Evolutionary conservation across 1,140 invertebrate genomes (phyloP), one percentile per base, ranked within the genome.

Genomic region (Brachionus calyciflorus): DNA sequence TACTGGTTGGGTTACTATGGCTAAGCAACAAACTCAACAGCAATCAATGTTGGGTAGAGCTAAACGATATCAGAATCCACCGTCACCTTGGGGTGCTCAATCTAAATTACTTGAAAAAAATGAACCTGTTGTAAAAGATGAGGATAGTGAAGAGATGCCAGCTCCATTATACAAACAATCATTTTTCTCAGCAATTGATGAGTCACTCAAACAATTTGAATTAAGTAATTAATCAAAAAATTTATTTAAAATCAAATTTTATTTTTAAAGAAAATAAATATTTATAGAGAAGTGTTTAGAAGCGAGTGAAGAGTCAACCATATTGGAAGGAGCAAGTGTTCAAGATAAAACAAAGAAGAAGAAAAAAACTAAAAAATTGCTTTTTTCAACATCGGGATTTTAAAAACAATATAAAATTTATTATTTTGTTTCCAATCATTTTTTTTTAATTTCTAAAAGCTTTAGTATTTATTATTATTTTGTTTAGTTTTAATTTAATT

Each of bases 341-440:
- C 69, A 55, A 51, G 69, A 55, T 9, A 49, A 73, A 33, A 33
- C 55, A 51, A 73, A 55, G 69, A 73, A 73, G 30, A 55, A 73
- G 33, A 73, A 73, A 73, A 73, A 73, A 51, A 51, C 69, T 1
- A 73, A 73, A 51, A 9, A 73, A 21, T 14, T 73, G n/a, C 26
- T 73, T 9, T 73, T 73, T 55, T 73, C 69, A 10, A 73, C 69
- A 9, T 49, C 48, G 69, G 60, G 60, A 65, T 65, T 65, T 44
- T 65, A 65, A 37, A 7, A n/a, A n/a, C n/a, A n/a, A n/a, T n/a
- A n/a, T n/a, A n/a, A n/a, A n/a, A n/a, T n/a, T n/a, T n/a, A n/a
- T n/a, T 48, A 48, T 48, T 14, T 41, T 7, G 14, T 7, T 48
- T 48, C 4, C 4, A 48, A 4, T 6, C 14, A 6, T 48, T 48